A percentile compares a stretch with the other conserved stretches of the same genome.
Evolutionary conservation across 2,888 invertebrate genomes (phyloP).

Genomic region (Pedicia rivosa): DNA sequence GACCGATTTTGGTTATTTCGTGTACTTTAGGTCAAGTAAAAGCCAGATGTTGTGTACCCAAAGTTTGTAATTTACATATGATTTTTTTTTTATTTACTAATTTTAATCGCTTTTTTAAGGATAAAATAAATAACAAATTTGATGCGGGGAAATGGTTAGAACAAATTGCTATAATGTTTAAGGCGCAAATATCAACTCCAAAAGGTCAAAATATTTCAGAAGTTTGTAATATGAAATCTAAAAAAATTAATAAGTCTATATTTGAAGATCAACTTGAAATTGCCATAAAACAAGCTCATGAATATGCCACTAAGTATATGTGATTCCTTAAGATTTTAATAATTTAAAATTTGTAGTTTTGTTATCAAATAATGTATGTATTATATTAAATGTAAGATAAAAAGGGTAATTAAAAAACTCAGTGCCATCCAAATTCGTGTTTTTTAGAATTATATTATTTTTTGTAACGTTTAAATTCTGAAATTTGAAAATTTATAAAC

Average conservation of each 20-base stretch:
- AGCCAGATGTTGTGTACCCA: slow-evolving; percentile 52
- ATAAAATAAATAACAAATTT: slow-evolving; percentile 37
- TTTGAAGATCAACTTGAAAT: slow-evolving; percentile 47
- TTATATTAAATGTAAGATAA: no score
- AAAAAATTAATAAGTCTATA: slow-evolving; percentile 37
- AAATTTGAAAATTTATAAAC: no score
- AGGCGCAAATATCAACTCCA: slow-evolving; percentile 33
- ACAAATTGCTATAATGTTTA: slow-evolving; percentile 41
- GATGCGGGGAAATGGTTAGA: slow-evolving; percentile 55
- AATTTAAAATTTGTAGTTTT: no score
- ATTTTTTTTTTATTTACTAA: background rate
- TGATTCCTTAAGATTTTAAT: no score
- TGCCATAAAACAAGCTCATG: slow-evolving; percentile 40
- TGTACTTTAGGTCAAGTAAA: slow-evolving; percentile 46
- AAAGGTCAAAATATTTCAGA: slow-evolving; percentile 40
- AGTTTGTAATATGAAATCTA: slow-evolving; percentile 51
- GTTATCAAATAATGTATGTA: no score
- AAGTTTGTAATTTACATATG: slow-evolving; percentile 32
- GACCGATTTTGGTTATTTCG: slow-evolving; percentile 49
- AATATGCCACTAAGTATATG: slow-evolving; percentile 28
- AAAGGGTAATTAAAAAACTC: no score
- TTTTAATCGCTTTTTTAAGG: slow-evolving; percentile 27
- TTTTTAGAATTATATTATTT: no score
- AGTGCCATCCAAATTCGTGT: no score
- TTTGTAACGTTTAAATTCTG: no score